A percentile compares a stretch with the other conserved stretches of the same genome.
These are phyloP conservation scores for Diadophis punctatus DNA, from an alignment of 2,113 vertebrate species.

Conservation along the genomic window DNA sequence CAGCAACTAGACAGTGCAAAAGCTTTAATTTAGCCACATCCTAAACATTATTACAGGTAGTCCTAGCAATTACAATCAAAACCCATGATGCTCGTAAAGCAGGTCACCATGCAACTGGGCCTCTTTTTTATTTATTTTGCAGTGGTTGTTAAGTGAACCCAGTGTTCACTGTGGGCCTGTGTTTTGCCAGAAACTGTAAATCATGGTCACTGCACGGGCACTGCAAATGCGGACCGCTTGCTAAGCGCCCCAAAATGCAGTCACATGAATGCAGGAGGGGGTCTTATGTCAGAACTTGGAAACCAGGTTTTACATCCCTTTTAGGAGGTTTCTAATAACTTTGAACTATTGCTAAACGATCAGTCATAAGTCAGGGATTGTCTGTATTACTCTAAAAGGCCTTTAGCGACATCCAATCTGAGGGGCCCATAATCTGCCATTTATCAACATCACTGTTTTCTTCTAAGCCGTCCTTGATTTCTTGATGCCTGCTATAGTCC, in stretches of 20 bases:
- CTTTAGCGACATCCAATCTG: not conserved
- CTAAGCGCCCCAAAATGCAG: no score
- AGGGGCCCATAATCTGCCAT: not conserved
- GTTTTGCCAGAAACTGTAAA: not conserved
- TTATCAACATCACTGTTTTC: not conserved
- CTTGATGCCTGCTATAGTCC: no score
- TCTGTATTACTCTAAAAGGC: not conserved
- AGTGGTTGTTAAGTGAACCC: not conserved
- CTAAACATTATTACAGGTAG: not conserved
- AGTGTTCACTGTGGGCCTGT: not conserved
- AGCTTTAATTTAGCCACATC: not conserved
- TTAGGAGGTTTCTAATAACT: no score
- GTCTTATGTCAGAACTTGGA: no score
- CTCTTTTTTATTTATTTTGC: not conserved
- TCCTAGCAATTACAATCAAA: not conserved
- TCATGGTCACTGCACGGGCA: not conserved
- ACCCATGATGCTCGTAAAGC: not conserved
- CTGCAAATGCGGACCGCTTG: not conserved
- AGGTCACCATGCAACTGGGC: not conserved
- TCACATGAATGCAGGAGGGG: no score
- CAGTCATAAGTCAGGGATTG: no score
- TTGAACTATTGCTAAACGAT: no score
- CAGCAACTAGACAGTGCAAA: not conserved
- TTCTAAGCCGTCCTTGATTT: not conserved
- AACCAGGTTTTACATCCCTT: no score